Conservation (phyloP, 1,140 invertebrate species). For the Cyclina sinensis region DNA sequence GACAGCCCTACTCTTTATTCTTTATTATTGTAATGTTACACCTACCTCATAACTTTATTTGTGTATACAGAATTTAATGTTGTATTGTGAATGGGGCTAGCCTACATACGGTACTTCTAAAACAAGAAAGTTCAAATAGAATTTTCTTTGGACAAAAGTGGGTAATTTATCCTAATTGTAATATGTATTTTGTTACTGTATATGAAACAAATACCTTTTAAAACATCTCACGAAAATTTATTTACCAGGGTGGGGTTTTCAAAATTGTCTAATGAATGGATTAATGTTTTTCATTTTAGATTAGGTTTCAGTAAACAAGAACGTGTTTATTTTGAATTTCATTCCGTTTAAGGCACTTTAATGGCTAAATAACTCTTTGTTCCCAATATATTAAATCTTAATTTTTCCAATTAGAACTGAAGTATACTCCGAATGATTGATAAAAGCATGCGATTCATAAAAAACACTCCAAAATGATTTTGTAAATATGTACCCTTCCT, state of each 20-base stretch:
- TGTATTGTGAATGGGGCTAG: not conserved
- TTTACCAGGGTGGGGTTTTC: conserved; percentile 32
- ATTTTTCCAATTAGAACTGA: conserved; percentile 28
- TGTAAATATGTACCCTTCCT: conserved; percentile 36
- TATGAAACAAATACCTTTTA: conserved; percentile 15
- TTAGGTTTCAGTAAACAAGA: conserved; percentile 41
- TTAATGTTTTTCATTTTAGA: conserved; percentile 36
- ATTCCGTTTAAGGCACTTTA: conserved; percentile 30
- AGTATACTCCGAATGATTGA: not conserved
- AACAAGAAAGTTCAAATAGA: no score
- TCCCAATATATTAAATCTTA: conserved; percentile 18
- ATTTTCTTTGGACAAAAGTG: not conserved
- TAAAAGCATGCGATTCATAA: conserved; percentile 29
- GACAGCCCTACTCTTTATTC: no score
- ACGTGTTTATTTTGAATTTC: conserved; percentile 36
- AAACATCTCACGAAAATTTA: not conserved
- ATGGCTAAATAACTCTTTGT: conserved; percentile 28
- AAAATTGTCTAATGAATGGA: conserved; percentile 26
- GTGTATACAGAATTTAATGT: not conserved
- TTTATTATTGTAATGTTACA: no score
- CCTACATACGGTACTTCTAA: no score
- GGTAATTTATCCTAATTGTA: not conserved
- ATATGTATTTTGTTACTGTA: not conserved
- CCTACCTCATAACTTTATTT: no score
- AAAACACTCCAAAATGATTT: not conserved